These are phyloP conservation scores for Smittia aterrima DNA, from an alignment of 2,888 invertebrate species.

Conservation along the genomic window DNA sequence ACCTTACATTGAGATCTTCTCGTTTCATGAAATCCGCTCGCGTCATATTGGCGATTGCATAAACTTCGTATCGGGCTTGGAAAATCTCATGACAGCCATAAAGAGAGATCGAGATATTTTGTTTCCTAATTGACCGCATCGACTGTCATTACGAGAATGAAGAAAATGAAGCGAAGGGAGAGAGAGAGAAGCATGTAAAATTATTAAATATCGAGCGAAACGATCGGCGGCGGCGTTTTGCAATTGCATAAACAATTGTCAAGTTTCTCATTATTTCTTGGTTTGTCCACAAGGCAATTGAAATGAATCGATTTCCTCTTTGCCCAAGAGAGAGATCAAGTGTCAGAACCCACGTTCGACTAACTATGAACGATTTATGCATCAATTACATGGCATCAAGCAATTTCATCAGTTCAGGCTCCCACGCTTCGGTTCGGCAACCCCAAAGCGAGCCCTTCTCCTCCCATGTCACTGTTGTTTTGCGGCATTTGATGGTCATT, in stretches of 20 bases:
- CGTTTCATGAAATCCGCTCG: neutral
- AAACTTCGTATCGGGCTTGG: neutral
- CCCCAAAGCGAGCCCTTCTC: constrained; percentile 10
- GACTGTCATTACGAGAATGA: constrained; percentile 18
- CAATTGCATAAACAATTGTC: constrained; percentile 15
- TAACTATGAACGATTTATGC: constrained; percentile 37
- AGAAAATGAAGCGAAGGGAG: neutral
- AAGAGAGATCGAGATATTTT: neutral
- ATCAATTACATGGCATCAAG: constrained; percentile 33
- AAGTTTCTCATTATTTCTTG: constrained; percentile 21
- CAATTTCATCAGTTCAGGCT: neutral
- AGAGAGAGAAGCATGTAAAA: neutral
- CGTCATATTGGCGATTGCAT: neutral
- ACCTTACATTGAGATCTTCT: no score
- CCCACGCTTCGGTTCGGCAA: constrained; percentile 28
- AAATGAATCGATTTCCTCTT: constrained; percentile 8
- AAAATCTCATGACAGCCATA: neutral
- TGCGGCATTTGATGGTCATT: constrained; percentile 25
- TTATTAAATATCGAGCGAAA: neutral
- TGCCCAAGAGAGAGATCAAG: constrained; percentile 29
- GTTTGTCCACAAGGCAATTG: constrained; percentile 1
- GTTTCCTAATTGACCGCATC: constrained; percentile 37
- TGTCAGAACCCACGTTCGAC: constrained; percentile 34
- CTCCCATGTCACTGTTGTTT: neutral
- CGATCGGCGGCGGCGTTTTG: neutral